Conservation (phyloP, 2,888 invertebrate species). For the Leistus spinibarbis region DNA sequence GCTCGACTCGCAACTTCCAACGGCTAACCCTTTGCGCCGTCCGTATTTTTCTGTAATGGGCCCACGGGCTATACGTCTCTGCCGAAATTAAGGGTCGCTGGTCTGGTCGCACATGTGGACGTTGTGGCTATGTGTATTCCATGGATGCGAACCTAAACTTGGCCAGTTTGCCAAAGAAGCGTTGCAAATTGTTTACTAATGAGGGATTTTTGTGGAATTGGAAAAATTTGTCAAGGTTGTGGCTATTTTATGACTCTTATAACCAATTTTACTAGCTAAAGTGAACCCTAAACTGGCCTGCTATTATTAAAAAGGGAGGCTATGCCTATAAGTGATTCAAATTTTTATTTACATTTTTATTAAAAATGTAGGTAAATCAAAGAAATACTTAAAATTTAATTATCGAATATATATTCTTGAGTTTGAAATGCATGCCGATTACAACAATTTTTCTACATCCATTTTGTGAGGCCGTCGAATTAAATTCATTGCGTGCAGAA, state of each 20-base stretch:
- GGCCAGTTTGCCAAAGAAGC: slow-evolving; percentile 8
- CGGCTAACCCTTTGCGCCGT: slow-evolving; percentile 47
- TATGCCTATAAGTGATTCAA: too few relatives aligned
- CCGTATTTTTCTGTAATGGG: slow-evolving; percentile 52
- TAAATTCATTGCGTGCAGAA: not conserved
- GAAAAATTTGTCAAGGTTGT: not conserved
- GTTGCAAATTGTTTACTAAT: slow-evolving; percentile 35
- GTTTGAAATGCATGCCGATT: not conserved
- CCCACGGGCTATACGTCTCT: slow-evolving; percentile 38
- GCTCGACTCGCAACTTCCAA: slow-evolving; percentile 5
- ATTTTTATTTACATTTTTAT: too few relatives aligned
- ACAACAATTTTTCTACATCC: not conserved
- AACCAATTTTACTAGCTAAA: not conserved
- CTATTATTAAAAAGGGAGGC: too few relatives aligned
- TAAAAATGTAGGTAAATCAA: too few relatives aligned
- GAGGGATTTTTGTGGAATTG: slow-evolving; percentile 13
- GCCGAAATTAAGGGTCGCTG: not conserved
- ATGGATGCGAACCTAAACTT: not conserved
- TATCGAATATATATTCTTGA: not conserved
- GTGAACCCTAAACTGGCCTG: too few relatives aligned
- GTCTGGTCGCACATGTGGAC: slow-evolving; percentile 25
- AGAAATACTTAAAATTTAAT: too few relatives aligned
- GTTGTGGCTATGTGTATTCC: slow-evolving; percentile 17
- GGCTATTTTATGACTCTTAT: not conserved
- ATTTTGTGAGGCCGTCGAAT: not conserved